These are phyloP conservation scores for Lepilemur ruficaudatus DNA, from an alignment of 2,797 vertebrate genomes.

Conservation along the genomic window DNA sequence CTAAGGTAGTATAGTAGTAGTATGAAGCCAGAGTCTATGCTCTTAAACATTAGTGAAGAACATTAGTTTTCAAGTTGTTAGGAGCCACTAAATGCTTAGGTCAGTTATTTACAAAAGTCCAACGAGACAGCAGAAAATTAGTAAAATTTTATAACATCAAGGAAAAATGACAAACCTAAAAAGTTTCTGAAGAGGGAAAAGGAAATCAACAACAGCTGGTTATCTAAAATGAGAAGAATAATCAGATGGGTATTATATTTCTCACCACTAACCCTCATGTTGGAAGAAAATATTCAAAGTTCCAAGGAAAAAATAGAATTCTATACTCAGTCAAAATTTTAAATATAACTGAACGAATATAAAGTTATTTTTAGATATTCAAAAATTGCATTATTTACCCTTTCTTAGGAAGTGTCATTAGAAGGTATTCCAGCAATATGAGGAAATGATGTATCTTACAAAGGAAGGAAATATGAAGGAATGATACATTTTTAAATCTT, in stretches of 20 bases:
- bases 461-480: not conserved
- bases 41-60: not conserved
- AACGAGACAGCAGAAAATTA: not conserved
- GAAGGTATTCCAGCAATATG: not conserved
- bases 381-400: not conserved
- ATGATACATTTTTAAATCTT: not conserved
- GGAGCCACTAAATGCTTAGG: not conserved
- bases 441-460: not conserved
- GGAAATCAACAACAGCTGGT: not conserved
- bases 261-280: not conserved
- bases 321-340: not conserved
- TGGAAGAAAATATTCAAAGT: conserved; percentile 17
- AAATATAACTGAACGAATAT: not conserved
- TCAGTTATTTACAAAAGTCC: not conserved
- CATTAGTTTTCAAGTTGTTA: not conserved
- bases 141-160: not conserved
- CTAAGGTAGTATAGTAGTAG: not conserved
- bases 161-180: not conserved
- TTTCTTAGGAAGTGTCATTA: not conserved
- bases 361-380: not conserved
- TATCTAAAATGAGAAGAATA: not conserved
- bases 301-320: not conserved
- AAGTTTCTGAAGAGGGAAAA: not conserved
- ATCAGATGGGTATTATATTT: not conserved
- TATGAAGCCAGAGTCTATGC: not conserved